phyloP scores from a whole-genome alignment of 2,113 vertebrate genomes.

The Channa argus region DNA sequence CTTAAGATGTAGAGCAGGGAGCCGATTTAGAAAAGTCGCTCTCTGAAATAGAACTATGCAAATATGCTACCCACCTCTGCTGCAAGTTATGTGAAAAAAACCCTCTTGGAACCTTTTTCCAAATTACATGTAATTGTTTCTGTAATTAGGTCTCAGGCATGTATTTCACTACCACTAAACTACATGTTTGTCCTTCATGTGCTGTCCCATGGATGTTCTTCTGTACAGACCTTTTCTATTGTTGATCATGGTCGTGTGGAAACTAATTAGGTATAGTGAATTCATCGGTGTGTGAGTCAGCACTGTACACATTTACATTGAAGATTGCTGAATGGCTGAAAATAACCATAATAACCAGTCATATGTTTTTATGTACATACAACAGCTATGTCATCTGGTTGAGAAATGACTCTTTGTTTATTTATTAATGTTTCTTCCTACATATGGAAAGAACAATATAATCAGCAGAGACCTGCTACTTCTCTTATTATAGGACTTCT shows the following conservation, averaged over 20 bases:
- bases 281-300: background rate
- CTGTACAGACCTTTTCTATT: background rate
- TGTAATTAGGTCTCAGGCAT: background rate
- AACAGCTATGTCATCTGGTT: slow-evolving; percentile 1
- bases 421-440: background rate
- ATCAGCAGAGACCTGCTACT: background rate
- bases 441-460: background rate
- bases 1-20: slow-evolving; percentile 21
- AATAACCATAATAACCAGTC: slow-evolving; percentile 14
- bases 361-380: background rate
- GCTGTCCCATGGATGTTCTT: background rate
- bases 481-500: background rate
- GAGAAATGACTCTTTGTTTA: background rate
- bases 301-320: background rate
- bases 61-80: slow-evolving; percentile 5
- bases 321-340: background rate
- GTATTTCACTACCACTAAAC: background rate
- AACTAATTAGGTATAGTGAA: slow-evolving; percentile 7
- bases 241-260: background rate
- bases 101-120: background rate
- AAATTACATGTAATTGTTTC: background rate
- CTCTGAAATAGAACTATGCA: slow-evolving; percentile 6
- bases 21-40: slow-evolving; percentile 11
- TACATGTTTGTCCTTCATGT: background rate
- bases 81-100: background rate